Evolutionary conservation across 2,888 invertebrate species (phyloP).

Genomic region (Seira ritae): DNA sequence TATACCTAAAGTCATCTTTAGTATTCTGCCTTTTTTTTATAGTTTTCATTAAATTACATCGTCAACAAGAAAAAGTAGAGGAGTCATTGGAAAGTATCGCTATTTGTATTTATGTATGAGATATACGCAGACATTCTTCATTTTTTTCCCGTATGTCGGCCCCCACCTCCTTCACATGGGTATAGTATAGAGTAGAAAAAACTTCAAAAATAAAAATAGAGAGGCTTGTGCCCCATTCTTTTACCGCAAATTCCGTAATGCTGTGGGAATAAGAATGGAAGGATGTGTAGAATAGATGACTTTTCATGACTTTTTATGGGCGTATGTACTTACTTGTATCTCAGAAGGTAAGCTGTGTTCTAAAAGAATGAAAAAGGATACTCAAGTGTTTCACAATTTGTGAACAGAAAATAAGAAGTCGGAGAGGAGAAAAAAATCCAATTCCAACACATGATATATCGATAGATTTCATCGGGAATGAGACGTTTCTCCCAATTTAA

Average conservation of each 20-base stretch:
- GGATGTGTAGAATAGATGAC: constrained; percentile 43
- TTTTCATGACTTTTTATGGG: constrained; percentile 9
- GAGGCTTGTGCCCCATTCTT: background rate
- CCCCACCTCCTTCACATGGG: background rate
- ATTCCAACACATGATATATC: constrained; percentile 63
- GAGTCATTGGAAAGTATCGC: constrained; percentile 24
- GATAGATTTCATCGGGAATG: constrained; percentile 52
- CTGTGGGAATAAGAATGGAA: constrained; percentile 27
- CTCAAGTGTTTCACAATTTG: constrained; percentile 61
- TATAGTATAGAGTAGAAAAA: background rate
- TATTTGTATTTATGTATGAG: constrained; percentile 40
- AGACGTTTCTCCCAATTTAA: constrained; percentile 20
- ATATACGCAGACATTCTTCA: constrained; percentile 58
- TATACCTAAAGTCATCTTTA: background rate
- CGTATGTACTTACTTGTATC: too few species aligned
- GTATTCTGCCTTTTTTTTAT: constrained; percentile 1
- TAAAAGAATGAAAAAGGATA: constrained; percentile 42
- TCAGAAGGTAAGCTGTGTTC: too few species aligned
- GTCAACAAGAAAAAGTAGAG: constrained; percentile 33
- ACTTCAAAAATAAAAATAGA: background rate
- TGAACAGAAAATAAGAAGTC: constrained; percentile 2
- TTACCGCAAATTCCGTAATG: constrained; percentile 17
- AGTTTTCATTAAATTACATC: constrained; percentile 62
- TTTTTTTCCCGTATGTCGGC: constrained; percentile 42
- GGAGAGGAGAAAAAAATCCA: constrained; percentile 48